A percentile compares a stretch with the other conserved stretches of the same genome.
Evolutionary conservation across 2,888 invertebrate genomes (phyloP).

Genomic region (Drosophila buzzatii): DNA sequence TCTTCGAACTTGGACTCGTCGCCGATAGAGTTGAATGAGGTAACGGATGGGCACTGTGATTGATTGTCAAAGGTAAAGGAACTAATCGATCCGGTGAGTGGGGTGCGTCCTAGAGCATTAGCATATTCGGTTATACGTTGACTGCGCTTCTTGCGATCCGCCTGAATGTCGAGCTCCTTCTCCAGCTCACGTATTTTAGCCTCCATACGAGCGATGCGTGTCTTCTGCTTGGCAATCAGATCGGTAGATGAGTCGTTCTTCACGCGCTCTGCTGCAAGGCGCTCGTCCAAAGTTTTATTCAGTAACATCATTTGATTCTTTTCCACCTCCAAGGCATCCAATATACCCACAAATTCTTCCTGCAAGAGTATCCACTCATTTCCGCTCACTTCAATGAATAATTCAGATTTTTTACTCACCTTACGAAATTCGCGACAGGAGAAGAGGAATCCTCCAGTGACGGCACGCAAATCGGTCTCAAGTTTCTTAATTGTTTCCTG

Average conservation of each 20-base stretch:
- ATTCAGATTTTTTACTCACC: constrained; percentile 48
- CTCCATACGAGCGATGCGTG: constrained; percentile 80
- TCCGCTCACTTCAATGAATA: too few species aligned
- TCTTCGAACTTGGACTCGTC: constrained; percentile 63
- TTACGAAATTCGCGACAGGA: constrained; percentile 84
- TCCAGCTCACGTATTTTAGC: constrained; percentile 82
- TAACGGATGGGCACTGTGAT: constrained; percentile 52
- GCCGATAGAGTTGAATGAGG: constrained; percentile 32
- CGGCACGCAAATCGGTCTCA: constrained; percentile 80
- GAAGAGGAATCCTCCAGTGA: constrained; percentile 84
- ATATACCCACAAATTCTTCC: constrained; percentile 83
- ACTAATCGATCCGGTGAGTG: constrained; percentile 65
- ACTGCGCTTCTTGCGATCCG: constrained; percentile 81
- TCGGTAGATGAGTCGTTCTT: constrained; percentile 72
- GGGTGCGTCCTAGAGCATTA: constrained; percentile 65
- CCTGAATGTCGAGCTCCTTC: constrained; percentile 77
- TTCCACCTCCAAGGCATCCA: constrained; percentile 82
- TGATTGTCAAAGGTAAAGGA: constrained; percentile 83
- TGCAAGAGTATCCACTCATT: constrained; percentile 21
- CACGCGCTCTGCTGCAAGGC: constrained; percentile 73
- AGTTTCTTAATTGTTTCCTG: constrained; percentile 70
- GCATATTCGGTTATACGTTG: constrained; percentile 83
- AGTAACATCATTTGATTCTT: constrained; percentile 78
- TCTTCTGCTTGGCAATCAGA: constrained; percentile 76
- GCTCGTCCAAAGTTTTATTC: constrained; percentile 71